phyloP scores from a whole-genome alignment of 2,797 vertebrate genomes.

The Menidia menidia region DNA sequence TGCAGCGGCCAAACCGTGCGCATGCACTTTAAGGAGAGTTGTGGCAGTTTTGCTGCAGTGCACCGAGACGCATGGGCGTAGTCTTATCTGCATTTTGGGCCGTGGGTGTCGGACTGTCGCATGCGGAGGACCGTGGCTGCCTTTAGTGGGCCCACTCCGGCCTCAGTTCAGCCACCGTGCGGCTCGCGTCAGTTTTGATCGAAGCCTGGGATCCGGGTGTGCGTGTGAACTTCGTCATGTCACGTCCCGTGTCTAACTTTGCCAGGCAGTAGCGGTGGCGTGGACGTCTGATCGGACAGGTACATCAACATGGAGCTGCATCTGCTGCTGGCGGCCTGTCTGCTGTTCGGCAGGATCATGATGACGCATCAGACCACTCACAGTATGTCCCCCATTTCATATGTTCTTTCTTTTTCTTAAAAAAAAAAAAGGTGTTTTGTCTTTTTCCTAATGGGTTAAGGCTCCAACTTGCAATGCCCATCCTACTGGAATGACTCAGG shows the following conservation, averaged over 20 bases:
- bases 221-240: slow-evolving; percentile 33
- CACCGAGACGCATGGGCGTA: slow-evolving; percentile 67
- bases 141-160: background rate
- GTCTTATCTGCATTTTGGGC: slow-evolving; percentile 50
- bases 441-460: background rate
- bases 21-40: background rate
- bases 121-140: background rate
- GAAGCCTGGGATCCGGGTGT: background rate
- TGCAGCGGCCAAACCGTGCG: slow-evolving; percentile 28
- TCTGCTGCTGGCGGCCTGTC: slow-evolving; percentile 57
- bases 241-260: slow-evolving; percentile 65
- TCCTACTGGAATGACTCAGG: too few species aligned
- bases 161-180: background rate
- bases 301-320: slow-evolving; percentile 72
- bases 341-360: slow-evolving; percentile 67
- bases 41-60: slow-evolving; percentile 63
- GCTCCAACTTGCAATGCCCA: background rate
- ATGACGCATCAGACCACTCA: slow-evolving; percentile 67
- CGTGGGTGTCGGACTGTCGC: slow-evolving; percentile 20
- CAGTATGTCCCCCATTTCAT: slow-evolving; percentile 54
- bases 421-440: background rate
- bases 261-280: slow-evolving; percentile 24
- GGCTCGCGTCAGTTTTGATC: background rate
- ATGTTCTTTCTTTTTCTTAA: background rate
- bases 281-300: slow-evolving; percentile 46